Evolutionary conservation across 53 echinoderm and acorn worm species (phyloP), one percentile per base, ranked within the genome.

Genomic region (Patiria pectinifera): DNA sequence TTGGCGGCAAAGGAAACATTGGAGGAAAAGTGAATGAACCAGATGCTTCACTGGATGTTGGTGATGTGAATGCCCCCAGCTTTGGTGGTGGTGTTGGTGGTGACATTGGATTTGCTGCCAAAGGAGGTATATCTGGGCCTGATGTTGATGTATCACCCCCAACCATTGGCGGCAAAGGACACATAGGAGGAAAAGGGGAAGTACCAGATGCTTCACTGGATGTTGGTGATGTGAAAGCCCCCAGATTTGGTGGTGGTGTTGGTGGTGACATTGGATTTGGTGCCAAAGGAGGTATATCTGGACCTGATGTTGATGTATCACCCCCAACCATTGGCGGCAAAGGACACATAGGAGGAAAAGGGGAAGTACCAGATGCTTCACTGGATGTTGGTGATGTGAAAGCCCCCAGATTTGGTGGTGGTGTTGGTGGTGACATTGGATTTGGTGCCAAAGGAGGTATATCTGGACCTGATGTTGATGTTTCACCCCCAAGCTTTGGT

Each of bases 1-100:
- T 91, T 58, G 84, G 61, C 6, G 77, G 76, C 21, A 35, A 44
- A 61, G 77, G 48, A 61, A 19, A n/a, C 15, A 35, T 91, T 35
- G 91, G 91, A 4, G 91, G 70, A 22, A 71, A 76, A 83, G 25
- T 92, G 76, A 80, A 85, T 26, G 83, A 48, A 48, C 82, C 92
- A 48, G 82, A 91, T 90, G 86, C 91, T 61, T 85, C 85, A 85
- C 92, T 92, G 6, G 89, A 66, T 86, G 62, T 90, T 76, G 94
- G 94, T 23, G 86, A 83, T 48, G 83, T 84, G 1, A 83, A 85
- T 76, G 74, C 91, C 81, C 59, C 91, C 79, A 53, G 78, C 60
- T 35, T 93, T 19, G 79, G 82, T 44, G 92, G 92, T 18, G 74
- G 22, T n/a, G 21, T 23, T 4, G 74, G 69, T 18, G 16, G 16